These are phyloP conservation scores for Diphyllodes magnificus DNA, from an alignment of 2,113 vertebrate species.

Conservation along the genomic window DNA sequence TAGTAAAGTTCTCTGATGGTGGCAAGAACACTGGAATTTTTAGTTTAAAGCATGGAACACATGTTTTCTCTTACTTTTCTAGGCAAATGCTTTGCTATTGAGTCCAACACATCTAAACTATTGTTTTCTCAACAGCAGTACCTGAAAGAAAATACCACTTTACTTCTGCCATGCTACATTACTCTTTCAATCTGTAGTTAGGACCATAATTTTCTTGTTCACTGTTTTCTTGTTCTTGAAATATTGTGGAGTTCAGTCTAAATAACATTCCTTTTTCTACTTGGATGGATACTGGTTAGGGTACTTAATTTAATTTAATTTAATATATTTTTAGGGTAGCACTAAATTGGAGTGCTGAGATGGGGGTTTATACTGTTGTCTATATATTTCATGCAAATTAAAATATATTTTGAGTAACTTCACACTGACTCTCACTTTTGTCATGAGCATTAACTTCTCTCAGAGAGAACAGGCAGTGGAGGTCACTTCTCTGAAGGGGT, in stretches of 20 bases:
- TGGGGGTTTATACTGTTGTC: neutral
- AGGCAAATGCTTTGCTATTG: neutral
- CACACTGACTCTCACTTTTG: neutral
- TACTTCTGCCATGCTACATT: neutral
- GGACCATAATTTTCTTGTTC: neutral
- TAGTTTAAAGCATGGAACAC: neutral
- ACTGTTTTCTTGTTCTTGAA: neutral
- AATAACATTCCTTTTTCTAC: neutral
- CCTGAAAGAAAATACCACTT: neutral
- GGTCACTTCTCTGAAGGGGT: neutral
- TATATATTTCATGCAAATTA: neutral
- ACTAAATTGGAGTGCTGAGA: neutral
- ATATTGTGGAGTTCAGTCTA: neutral
- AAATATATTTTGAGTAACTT: neutral
- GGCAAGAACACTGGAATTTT: neutral
- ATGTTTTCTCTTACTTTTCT: neutral
- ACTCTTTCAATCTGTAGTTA: neutral
- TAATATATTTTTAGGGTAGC: neutral
- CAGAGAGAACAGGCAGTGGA: neutral
- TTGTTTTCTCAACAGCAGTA: neutral
- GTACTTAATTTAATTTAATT: neutral
- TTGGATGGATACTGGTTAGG: neutral
- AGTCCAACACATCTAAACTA: neutral
- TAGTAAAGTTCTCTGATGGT: neutral
- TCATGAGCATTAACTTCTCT: neutral